Evolutionary conservation across 2,113 vertebrate species (phyloP).

Genomic region (Trematocara macrostoma): DNA sequence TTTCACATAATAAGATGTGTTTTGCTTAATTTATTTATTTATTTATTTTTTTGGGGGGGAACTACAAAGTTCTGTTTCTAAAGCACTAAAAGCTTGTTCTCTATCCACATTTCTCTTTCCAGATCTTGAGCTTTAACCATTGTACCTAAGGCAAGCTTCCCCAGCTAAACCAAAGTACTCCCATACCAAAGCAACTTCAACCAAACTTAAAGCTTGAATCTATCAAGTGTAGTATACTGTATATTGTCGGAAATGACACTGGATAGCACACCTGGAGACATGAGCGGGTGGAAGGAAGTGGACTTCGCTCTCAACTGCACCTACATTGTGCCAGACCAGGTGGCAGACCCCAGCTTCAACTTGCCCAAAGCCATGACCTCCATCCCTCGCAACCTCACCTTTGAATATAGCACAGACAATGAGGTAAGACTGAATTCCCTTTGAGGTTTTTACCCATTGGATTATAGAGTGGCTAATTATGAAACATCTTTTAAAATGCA

Average conservation of each 20-base stretch:
- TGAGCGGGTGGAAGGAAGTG: slow-evolving; percentile 65
- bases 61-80: not conserved
- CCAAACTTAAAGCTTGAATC: not conserved
- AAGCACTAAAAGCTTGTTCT: not conserved
- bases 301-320: slow-evolving; percentile 73
- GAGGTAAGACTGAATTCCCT: slow-evolving; percentile 49
- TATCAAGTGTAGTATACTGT: not conserved
- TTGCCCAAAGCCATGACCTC: slow-evolving; percentile 72
- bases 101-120: not conserved
- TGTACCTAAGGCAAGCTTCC: slow-evolving; percentile 9
- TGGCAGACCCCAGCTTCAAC: slow-evolving; percentile 55
- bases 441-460: not conserved
- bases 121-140: slow-evolving; percentile 48
- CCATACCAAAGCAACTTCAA: slow-evolving; percentile 48
- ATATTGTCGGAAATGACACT: slow-evolving; percentile 58
- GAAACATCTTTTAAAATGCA: not conserved
- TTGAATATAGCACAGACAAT: slow-evolving; percentile 59
- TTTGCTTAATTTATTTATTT: not conserved
- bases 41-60: not conserved
- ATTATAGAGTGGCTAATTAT: rapidly evolving
- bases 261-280: slow-evolving; percentile 48
- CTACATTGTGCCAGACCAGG: slow-evolving; percentile 73
- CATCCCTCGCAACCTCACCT: slow-evolving; percentile 71
- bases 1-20: not conserved
- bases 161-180: slow-evolving; percentile 37